Percentiles rank a stretch among this genome's conserved stretches.
Conservation (phyloP, 2,888 invertebrate species). For the Melieria omissa region DNA sequence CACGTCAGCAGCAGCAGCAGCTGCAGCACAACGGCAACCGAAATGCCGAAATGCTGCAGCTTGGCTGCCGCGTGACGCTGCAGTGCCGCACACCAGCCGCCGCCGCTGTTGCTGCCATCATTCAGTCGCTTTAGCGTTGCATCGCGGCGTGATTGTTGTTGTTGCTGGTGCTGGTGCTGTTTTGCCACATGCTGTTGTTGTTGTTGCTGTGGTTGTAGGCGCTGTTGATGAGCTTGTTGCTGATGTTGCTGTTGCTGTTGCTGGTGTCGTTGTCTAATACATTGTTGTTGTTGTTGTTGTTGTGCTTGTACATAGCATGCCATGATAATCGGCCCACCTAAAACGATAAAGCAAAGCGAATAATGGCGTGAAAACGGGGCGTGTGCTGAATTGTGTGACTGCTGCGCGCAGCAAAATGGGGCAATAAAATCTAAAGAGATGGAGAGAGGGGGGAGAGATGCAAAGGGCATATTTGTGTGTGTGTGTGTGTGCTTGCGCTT, state of each 20-base stretch:
- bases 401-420: background rate
- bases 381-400: background rate
- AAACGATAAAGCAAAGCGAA: constrained; percentile 26
- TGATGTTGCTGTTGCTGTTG: constrained; percentile 46
- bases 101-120: constrained; percentile 22
- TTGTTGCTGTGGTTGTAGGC: constrained; percentile 39
- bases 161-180: constrained; percentile 17
- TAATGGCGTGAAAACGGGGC: background rate
- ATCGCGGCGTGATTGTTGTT: background rate
- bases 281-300: constrained; percentile 51
- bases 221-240: constrained; percentile 39
- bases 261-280: constrained; percentile 46
- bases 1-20: constrained; percentile 51
- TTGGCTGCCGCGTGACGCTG: constrained; percentile 3
- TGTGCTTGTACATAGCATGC: constrained; percentile 64
- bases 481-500: too few species aligned
- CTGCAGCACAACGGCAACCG: constrained; percentile 44
- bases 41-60: background rate
- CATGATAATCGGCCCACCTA: constrained; percentile 66
- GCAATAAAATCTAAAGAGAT: constrained; percentile 4
- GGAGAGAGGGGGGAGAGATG: background rate
- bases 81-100: background rate
- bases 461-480: background rate
- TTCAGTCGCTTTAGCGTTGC: constrained; percentile 12
- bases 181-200: constrained; percentile 36